Conservation (phyloP, 2,888 invertebrate genomes). For the Standfussiana lucernea region DNA sequence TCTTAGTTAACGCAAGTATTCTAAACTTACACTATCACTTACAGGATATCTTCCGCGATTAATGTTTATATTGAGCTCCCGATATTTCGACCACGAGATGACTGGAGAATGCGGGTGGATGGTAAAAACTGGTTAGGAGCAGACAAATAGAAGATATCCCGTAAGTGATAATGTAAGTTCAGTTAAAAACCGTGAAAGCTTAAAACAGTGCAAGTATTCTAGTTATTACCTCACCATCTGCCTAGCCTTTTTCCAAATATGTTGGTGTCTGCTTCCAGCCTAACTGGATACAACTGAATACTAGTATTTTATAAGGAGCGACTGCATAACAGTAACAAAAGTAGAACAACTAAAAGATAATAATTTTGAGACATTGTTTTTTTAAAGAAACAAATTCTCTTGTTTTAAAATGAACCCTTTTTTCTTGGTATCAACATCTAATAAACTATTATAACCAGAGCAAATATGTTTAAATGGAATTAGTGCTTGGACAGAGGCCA, state of each 20-base stretch:
- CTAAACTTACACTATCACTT: too few species aligned
- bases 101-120: too few species aligned
- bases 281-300: neutral
- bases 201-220: too few species aligned
- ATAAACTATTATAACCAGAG: conserved; percentile 26
- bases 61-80: too few species aligned
- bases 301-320: neutral
- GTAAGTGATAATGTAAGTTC: too few species aligned
- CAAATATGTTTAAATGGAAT: conserved; percentile 43
- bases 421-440: conserved; percentile 35
- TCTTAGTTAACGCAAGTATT: too few species aligned
- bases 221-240: too few species aligned
- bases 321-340: neutral
- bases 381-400: neutral
- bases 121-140: too few species aligned
- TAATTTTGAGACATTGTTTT: neutral
- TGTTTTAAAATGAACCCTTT: neutral
- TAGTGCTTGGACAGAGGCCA: conserved; percentile 43
- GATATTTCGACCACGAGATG: too few species aligned
- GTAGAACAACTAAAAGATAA: neutral
- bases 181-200: too few species aligned
- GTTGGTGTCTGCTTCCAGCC: neutral
- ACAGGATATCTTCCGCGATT: too few species aligned
- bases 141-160: too few species aligned
- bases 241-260: neutral